A percentile compares a stretch with the other conserved stretches of the same genome.
Evolutionary conservation across 2,113 vertebrate species (phyloP).

Genomic region (Platycercus adscitus): DNA sequence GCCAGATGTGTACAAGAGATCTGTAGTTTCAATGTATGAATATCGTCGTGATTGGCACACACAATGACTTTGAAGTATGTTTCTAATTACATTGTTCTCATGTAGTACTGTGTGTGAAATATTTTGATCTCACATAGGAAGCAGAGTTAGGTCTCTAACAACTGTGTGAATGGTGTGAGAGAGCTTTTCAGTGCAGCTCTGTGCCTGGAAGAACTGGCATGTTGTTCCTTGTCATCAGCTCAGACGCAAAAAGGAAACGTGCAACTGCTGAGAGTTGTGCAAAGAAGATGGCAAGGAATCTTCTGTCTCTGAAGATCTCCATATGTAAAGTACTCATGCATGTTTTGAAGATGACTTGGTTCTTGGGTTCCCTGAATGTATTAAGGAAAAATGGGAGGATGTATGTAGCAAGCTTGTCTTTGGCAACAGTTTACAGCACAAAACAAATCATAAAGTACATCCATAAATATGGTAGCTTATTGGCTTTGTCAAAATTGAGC

Average conservation of each 20-base stretch:
- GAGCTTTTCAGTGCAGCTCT: background rate
- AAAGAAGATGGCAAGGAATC: background rate
- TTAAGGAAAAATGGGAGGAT: background rate
- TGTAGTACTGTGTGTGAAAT: background rate
- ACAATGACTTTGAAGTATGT: background rate
- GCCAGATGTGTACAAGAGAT: background rate
- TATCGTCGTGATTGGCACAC: background rate
- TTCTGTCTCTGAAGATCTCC: slow-evolving; percentile 29
- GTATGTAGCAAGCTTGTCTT: background rate
- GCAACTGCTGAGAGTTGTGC: slow-evolving; percentile 44
- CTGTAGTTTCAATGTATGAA: background rate
- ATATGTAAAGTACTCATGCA: background rate
- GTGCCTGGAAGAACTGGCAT: slow-evolving; percentile 6
- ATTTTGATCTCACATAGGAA: slow-evolving; percentile 25
- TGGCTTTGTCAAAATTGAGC: background rate
- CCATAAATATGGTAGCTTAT: background rate
- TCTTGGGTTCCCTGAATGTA: background rate
- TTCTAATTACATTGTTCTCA: slow-evolving; percentile 22
- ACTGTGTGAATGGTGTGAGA: background rate
- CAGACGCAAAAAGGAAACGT: slow-evolving; percentile 3
- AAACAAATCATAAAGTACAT: background rate
- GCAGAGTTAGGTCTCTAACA: slow-evolving; percentile 2
- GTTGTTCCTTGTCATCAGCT: slow-evolving; percentile 7
- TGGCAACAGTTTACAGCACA: background rate
- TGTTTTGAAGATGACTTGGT: background rate